Base-by-base conservation (phyloP, 2,797 vertebrate genomes). In the Gymnothorax javanicus region DNA sequence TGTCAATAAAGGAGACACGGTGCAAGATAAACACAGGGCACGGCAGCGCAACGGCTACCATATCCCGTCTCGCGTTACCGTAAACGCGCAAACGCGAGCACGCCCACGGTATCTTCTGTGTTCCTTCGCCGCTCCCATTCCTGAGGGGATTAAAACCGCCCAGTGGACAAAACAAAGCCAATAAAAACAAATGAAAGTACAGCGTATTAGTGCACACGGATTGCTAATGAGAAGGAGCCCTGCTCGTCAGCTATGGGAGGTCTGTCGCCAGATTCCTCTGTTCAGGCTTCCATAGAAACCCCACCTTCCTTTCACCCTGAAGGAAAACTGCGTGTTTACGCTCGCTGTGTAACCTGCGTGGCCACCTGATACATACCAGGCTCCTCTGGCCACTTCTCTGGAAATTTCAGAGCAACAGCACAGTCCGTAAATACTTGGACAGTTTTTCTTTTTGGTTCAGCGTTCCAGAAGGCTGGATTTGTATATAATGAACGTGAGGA, bases 81-180 rank as follows among this genome's bases (percentile, higher is more conserved):
- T 84, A 17, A 71, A 67, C 13, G 57, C 23, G 54, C 43, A 52
- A 77, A 77, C 17, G 33, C 73, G 52, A 77, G 33, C 73, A 54
- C 84, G 62, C 84, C 84, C 62, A 52, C 25, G 27, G n/a, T 69
- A 69, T 60, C 25, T 84, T 8, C 57, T 83, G 82, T 33, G 4
- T 77, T 43, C 52, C 13, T 33, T 25, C 33, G 2, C 84, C 13
- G 17, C 79, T 13, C 20, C 79, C 54, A 25, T 56, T 23, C 52
- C 25, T 50, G 4, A 43, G 5, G 50, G 43, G n/a, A 52, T 8
- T 3, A 23, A 20, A 77, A 52, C 15, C 43, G 9, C 2, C 43
- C 25, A 33, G 43, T 4, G 52, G 7, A 13, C 17, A 20, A 50
- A 50, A 50, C 50, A 13, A n/a, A 43, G 33, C 33, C 33, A 43